These are phyloP conservation scores for Poecilobothrus nobilitatus DNA, from an alignment of 2,888 invertebrate genomes.

Conservation along the genomic window DNA sequence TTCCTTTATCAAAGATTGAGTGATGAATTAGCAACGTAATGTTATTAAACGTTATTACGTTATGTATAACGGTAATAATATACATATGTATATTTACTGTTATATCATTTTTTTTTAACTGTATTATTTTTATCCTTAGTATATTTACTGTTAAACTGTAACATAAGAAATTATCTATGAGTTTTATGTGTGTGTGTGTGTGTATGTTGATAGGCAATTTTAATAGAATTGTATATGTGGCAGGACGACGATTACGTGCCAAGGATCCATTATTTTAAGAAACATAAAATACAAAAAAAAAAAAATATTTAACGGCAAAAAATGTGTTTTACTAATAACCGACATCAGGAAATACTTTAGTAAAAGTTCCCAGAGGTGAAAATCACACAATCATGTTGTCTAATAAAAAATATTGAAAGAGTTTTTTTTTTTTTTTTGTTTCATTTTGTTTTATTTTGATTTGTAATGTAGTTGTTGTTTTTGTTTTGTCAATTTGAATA, in stretches of 20 bases:
- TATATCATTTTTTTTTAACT: too few species aligned
- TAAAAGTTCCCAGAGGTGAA: conserved; percentile 10
- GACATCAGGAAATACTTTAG: conserved; percentile 5
- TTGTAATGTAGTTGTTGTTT: background rate
- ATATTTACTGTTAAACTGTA: background rate
- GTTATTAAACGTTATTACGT: background rate
- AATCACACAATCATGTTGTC: conserved; percentile 13
- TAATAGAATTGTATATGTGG: too few species aligned
- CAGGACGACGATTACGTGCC: conserved; percentile 3
- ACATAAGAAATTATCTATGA: too few species aligned
- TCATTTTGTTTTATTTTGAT: too few species aligned
- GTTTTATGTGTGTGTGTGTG: too few species aligned
- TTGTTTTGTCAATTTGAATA: background rate
- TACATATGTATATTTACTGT: background rate
- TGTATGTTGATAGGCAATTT: too few species aligned
- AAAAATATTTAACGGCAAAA: background rate
- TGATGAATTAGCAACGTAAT: background rate
- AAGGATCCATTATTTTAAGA: background rate
- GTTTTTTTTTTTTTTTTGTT: too few species aligned
- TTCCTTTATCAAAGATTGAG: background rate
- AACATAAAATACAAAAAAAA: background rate
- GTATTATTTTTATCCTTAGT: too few species aligned
- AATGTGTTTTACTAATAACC: background rate
- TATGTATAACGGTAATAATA: background rate
- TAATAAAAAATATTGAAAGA: background rate